Evolutionary conservation across 2,113 vertebrate species (phyloP), one percentile per base, ranked within the genome.

Genomic region (Micronisus gabar): DNA sequence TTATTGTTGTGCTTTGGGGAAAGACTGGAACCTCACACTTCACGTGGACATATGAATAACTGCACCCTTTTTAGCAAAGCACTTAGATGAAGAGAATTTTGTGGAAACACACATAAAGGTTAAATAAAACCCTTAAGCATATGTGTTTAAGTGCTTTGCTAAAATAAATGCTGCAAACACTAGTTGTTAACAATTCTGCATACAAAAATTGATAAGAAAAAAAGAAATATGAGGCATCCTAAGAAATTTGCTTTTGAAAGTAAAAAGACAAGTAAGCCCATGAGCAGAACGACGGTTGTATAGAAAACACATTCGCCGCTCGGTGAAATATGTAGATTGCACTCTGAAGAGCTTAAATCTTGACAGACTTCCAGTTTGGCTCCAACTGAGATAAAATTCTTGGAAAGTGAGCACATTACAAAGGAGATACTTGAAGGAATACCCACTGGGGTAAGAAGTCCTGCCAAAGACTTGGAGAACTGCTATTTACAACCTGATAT

Each of bases 361-460:
- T 94, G 94, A 95, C 87, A 93, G 74, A 55, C 75, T 94, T 97
- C 90, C 94, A 95, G 84, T 81, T 95, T 90, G 95, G 93, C 90
- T 95, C 50, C 78, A 96, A 16, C 3, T 3, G 55, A 95, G 85
- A 81, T 67, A 88, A 76, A 95, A 95, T 83, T 92, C 67, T 87
- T 91, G 95, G 83, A 96, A 97, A 95, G 71, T 8, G 45, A 94
- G 80, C 17, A 83, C 14, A 45, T 66, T 80, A 72, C n/a, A 80
- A 84, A 81, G 86, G 47, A 91, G 78, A 82, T 50, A 85, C 81
- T 94, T 87, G 78, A 96, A 93, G 71, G 45, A 82, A 76, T 87
- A 95, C 56, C 88, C 93, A 87, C 48, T 65, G 55, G 81, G 36
- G 32, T 68, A 93, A 73, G 89, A 89, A 94, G 81, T 43, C 47